Evolutionary conservation across 2,888 invertebrate species (phyloP), one percentile per base, ranked within the genome.

Genomic region (Polydrusus cervinus): DNA sequence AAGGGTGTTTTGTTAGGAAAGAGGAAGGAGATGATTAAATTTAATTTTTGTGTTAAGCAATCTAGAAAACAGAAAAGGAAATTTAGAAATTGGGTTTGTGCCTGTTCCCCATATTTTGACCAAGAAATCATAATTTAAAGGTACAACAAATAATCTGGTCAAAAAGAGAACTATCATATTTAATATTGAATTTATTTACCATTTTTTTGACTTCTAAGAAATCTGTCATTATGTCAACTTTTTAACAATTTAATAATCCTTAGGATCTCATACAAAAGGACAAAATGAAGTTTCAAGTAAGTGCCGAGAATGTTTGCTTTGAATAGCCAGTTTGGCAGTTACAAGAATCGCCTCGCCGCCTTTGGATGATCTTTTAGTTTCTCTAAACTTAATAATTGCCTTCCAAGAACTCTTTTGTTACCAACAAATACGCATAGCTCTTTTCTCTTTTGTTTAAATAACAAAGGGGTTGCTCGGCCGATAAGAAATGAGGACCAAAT

Each of bases 401-500:
- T 67, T 73, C 45, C 47, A 45, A 51, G 38, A 18, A 34, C 34
- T 45, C 73, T 67, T 73, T 67, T 73, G 73, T 73, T 73, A 30
- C 13, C 61, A 30, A 60, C 51, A 74, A 74, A 67, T 73, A 62
- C 67, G 61, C 74, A 45, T 67, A 64, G 62, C 20, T 68, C 68
- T 67, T 73, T 69, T 53, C 45, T 18, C 68, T 34, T 74, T 74
- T 68, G 68, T 74, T 69, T 53, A 45, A 53, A 74, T 55, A 69
- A 74, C 74, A 74, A 72, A 72, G 61, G 49, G 20, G 47, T 65
- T 51, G 49, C 66, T 72, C 55, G 64, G 40, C 74, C 70, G 74
- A 74, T 74, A 70, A 74, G 74, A 69, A 74, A 74, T 70, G 69
- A 60, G 43, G 57, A 65, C 70, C 65, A 74, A 74, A 62, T 69